Evolutionary conservation across 2,113 vertebrate species (phyloP), one percentile per base, ranked within the genome.

Genomic region (Zootoca vivipara): DNA sequence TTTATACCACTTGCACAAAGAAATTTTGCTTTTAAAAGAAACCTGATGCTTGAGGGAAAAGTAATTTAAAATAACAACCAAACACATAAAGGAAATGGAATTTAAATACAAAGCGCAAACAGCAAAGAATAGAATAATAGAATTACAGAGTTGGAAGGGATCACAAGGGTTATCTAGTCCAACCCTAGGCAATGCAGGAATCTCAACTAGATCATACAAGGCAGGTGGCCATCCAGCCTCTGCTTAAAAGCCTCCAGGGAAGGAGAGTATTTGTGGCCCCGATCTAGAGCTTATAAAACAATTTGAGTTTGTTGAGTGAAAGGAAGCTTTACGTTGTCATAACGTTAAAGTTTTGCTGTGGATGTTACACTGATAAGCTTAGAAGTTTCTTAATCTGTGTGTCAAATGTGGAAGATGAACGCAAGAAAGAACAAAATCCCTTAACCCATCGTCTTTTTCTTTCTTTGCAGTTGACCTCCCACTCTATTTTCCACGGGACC

Each of bases 401-500:
- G 58, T 89, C 69, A n/a, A 15, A 82, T 16, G 70, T 87, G 82
- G 2, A 74, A 69, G 70, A 3, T 35, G 62, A 7, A 83, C 67
- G 2, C n/a, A 5, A 56, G 40, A 77, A 77, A 22, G 42, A 73
- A 30, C 0, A 62, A 33, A 65, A 64, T 1, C 30, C 16, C 22
- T 56, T 69, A 56, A 84, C 40, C 0, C 77, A 1, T 1, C 46
- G 9, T 85, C 0, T 82, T 1, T 85, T 38, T 69, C 9, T 94
- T 78, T 85, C 16, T 78, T 94, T 94, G 78, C 92, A 99, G 99
- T 99, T 95, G 99, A 99, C 94, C 96, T 99, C 70, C 99, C 99
- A 2, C 95, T 99, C 28, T 99, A 99, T 94, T 99, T 99, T 74
- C 99, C 99, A 88, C 97, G 99, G 88, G 99, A 99, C 94, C 99